Base-by-base conservation (phyloP, 2,113 vertebrate genomes). In the Labrus mixtus region DNA sequence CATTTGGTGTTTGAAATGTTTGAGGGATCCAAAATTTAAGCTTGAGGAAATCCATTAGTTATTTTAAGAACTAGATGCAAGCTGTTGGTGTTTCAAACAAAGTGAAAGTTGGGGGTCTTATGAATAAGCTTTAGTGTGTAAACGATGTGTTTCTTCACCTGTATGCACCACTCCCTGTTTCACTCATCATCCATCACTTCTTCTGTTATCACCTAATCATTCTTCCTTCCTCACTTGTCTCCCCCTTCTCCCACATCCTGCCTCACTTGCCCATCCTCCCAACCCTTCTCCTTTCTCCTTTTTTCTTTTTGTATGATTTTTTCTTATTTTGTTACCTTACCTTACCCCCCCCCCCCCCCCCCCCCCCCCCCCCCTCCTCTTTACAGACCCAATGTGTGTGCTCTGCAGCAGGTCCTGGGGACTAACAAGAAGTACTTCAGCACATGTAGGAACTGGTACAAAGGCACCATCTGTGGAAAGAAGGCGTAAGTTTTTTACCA, bases 391-490 rank as follows among this genome's bases (percentile, higher is more conserved):
- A 98, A 99, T 10, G 93, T 97, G 76, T 99, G 98, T 22, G 97
- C 98, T 64, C 94, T 99, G 82, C 98, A 99, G 87, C 96, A 97
- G 94, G 95, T 99, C 87, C 76, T 94, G 79, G 97, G 97, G 56
- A 97, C 96, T 46, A 96, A 95, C 69, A 99, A 97, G 95, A 99
- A 97, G 83, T 99, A 99, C 84, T 98, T 98, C 95, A 99, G 96
- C 92, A 99, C 98, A 11, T 99, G 98, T 83, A 96, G 95, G 90
- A 98, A 96, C 93, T 99, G 98, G 98, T 97, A 99, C 89, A 96
- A 96, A 87, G 94, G 95, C 87, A 78, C 96, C 78, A 99, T 99
- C 92, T 99, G 98, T 77, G 96, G 96, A 29, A 98, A 97, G 84
- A 96, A 96, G 91, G 95, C 98, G 98, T 99, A 95, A 98, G 98